A percentile compares a stretch with the other conserved stretches of the same genome.
phyloP scores from a whole-genome alignment of 2,113 vertebrate species.

The Neolamprologus longior region DNA sequence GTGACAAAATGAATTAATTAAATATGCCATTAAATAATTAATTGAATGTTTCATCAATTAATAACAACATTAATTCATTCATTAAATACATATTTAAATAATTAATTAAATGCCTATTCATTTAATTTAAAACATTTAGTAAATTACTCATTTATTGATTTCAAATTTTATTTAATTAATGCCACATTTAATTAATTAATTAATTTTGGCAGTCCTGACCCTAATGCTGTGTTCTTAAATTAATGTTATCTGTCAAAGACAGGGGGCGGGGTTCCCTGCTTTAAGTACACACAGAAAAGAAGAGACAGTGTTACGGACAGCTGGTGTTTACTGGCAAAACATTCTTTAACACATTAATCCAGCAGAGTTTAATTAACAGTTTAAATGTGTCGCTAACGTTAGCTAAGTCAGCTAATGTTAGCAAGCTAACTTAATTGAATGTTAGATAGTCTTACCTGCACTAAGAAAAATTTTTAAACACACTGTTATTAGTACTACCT shows the following conservation, averaged over 20 bases:
- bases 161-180: background rate
- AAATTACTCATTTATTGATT: background rate
- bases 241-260: too few relatives aligned
- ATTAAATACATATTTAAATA: background rate
- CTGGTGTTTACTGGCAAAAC: too few relatives aligned
- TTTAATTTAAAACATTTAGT: background rate
- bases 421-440: background rate
- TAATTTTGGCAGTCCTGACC: too few relatives aligned
- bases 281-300: background rate
- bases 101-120: background rate
- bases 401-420: background rate
- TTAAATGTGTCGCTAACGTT: background rate
- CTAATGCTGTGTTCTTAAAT: too few relatives aligned
- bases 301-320: background rate
- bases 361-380: background rate
- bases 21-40: accelerated
- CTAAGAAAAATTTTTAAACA: background rate
- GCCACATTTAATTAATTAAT: too few relatives aligned
- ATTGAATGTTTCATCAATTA: background rate
- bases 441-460: accelerated
- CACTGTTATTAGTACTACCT: accelerated
- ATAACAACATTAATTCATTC: accelerated
- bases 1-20: background rate
- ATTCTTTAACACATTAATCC: background rate
- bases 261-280: too few relatives aligned